Conservation (phyloP, 2,888 invertebrate genomes). For the Cephus pulcher region DNA sequence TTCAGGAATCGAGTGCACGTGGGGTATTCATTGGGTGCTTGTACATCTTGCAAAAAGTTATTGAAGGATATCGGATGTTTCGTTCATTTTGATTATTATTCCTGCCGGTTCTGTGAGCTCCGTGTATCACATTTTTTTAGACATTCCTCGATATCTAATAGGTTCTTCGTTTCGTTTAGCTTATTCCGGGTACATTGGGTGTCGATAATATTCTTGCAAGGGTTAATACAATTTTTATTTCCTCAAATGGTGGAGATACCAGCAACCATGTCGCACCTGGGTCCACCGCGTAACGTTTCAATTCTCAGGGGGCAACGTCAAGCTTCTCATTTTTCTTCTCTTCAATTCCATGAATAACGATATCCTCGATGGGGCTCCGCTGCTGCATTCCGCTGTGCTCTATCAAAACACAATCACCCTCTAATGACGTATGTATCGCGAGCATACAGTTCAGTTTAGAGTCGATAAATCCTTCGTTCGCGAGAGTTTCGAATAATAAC, state of each 20-base stretch:
- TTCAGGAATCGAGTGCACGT: neutral
- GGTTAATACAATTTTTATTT: neutral
- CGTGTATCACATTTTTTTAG: constrained; percentile 44
- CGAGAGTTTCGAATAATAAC: neutral
- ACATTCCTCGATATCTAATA: constrained; percentile 22
- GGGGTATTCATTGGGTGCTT: neutral
- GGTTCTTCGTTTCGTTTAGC: neutral
- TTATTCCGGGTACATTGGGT: neutral
- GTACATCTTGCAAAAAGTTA: constrained; percentile 10
- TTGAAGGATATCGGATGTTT: constrained; percentile 1
- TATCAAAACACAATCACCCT: neutral
- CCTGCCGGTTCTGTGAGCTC: constrained; percentile 33
- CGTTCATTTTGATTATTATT: constrained; percentile 22
- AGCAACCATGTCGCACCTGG: neutral
- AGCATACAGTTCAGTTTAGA: neutral
- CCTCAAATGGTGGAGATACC: neutral
- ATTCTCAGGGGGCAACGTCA: neutral
- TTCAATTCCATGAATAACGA: neutral
- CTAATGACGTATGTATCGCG: neutral
- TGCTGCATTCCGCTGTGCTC: neutral
- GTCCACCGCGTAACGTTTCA: neutral
- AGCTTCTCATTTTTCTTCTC: neutral
- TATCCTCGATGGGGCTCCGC: neutral
- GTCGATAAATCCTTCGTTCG: neutral
- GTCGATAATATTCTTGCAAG: neutral